Conservation (phyloP, 2,797 vertebrate species). For the Zalophus californianus region DNA sequence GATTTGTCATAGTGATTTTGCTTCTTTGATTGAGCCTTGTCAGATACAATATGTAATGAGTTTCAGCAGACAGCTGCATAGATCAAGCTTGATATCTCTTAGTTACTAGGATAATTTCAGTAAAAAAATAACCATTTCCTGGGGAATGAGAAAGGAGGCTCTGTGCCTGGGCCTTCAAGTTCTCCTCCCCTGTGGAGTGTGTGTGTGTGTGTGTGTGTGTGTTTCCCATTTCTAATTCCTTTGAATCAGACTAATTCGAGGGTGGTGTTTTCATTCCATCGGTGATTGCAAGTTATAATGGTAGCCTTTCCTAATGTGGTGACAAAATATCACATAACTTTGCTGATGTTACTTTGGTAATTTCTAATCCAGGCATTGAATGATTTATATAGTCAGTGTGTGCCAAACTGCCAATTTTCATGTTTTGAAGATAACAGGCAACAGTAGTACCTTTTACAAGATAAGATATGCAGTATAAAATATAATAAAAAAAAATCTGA, state of each 20-base stretch:
- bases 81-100: background rate
- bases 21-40: slow-evolving; percentile 26
- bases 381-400: slow-evolving; percentile 36
- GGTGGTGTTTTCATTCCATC: slow-evolving; percentile 33
- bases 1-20: background rate
- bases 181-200: background rate
- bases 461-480: slow-evolving; percentile 38
- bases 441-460: slow-evolving; percentile 65
- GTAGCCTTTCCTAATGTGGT: slow-evolving; percentile 64
- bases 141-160: background rate
- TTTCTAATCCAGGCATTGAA: slow-evolving; percentile 58
- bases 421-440: slow-evolving; percentile 52
- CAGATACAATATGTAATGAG: background rate
- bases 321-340: slow-evolving; percentile 61
- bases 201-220: background rate
- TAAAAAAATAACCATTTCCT: background rate
- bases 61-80: background rate
- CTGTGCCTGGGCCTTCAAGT: background rate
- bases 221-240: slow-evolving; percentile 21
- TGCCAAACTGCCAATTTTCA: slow-evolving; percentile 60
- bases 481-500: slow-evolving; percentile 2
- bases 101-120: background rate
- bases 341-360: slow-evolving; percentile 42
- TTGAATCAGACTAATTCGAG: slow-evolving; percentile 67
- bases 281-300: slow-evolving; percentile 60